Conservation (phyloP, 2,888 invertebrate species). For the Sminthurides aquaticus region DNA sequence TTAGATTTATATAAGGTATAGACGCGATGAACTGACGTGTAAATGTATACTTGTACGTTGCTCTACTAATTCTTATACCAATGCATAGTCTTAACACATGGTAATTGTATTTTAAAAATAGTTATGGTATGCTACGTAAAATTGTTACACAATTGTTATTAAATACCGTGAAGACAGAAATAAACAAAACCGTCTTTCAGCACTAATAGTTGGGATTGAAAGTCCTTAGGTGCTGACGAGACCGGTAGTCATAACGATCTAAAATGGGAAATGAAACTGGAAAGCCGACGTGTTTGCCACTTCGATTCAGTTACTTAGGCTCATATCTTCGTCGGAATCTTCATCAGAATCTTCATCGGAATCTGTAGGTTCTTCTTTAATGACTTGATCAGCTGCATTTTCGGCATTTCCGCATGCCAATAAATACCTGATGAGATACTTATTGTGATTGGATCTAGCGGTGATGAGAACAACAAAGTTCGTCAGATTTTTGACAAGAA, state of each 20-base stretch:
- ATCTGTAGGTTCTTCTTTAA: constrained; percentile 10
- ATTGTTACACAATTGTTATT: neutral
- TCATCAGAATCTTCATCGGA: constrained; percentile 10
- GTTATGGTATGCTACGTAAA: neutral
- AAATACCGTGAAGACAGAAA: neutral
- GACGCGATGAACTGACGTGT: neutral
- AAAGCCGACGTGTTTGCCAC: no score
- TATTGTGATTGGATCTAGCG: constrained; percentile 18
- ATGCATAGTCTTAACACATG: no score
- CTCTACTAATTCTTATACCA: no score
- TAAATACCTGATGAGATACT: constrained; percentile 19
- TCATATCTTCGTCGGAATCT: neutral
- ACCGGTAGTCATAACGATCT: no score
- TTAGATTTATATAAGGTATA: neutral
- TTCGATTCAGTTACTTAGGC: neutral
- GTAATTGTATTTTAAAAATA: no score
- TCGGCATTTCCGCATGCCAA: constrained; percentile 10
- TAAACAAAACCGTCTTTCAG: neutral
- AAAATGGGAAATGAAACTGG: no score
- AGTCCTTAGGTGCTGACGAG: no score
- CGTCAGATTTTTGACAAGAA: neutral
- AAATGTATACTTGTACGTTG: neutral
- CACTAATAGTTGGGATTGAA: no score
- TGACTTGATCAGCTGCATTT: constrained; percentile 2
- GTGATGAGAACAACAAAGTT: no score